These are phyloP conservation scores for Hypanus sabinus DNA, from an alignment of 2,113 vertebrate genomes.

Conservation along the genomic window DNA sequence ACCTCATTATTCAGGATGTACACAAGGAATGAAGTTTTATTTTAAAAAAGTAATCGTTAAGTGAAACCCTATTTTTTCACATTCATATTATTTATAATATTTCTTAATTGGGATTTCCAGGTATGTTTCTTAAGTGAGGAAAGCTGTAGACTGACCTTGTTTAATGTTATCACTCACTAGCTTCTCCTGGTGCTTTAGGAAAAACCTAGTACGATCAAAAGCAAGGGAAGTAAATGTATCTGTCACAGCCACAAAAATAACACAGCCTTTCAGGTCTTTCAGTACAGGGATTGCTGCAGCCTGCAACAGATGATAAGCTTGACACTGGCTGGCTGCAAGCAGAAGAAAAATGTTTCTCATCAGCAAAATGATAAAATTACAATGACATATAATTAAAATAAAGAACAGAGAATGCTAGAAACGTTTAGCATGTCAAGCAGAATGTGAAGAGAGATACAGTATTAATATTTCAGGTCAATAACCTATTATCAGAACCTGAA, in stretches of 20 bases:
- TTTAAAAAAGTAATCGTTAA: neutral
- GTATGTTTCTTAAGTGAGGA: neutral
- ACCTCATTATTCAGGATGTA: neutral
- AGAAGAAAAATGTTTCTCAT: conserved; percentile 32
- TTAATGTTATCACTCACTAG: conserved; percentile 49
- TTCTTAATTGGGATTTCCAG: neutral
- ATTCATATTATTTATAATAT: neutral
- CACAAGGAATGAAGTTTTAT: neutral
- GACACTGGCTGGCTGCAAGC: conserved; percentile 57
- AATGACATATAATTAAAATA: neutral
- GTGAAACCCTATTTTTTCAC: neutral
- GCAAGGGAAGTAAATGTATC: conserved; percentile 57
- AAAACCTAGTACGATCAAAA: conserved; percentile 63
- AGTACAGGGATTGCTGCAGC: conserved; percentile 53
- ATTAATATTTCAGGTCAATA: too few species aligned
- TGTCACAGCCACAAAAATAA: conserved; percentile 45
- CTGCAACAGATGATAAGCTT: conserved; percentile 57
- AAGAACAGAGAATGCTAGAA: too few species aligned
- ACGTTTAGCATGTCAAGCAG: too few species aligned
- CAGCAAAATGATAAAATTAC: neutral
- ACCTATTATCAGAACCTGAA: too few species aligned
- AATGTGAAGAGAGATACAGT: too few species aligned
- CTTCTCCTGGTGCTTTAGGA: conserved; percentile 67
- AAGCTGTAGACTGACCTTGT: conserved; percentile 49
- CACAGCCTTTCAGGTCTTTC: conserved; percentile 47